These are phyloP conservation scores for Andrena fulva DNA, from an alignment of 2,888 invertebrate genomes.

Conservation along the genomic window DNA sequence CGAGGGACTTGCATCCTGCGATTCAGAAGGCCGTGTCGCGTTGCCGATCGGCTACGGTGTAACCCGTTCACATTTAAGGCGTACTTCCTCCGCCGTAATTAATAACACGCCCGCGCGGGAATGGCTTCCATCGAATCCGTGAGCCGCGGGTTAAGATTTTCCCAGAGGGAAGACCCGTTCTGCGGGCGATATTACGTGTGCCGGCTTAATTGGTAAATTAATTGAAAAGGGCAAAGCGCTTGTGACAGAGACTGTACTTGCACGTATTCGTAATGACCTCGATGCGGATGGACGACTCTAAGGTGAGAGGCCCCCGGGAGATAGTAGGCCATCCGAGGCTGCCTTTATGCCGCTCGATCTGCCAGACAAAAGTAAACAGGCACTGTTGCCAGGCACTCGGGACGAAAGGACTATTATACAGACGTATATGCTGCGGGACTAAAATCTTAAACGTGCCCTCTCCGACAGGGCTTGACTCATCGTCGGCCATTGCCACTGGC, in stretches of 20 bases:
- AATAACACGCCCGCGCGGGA: background rate
- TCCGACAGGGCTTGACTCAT: conserved; percentile 20
- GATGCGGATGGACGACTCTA: conserved; percentile 82
- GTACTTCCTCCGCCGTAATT: background rate
- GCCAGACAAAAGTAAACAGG: conserved; percentile 75
- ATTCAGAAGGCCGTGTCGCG: background rate
- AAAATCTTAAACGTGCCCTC: conserved; percentile 30
- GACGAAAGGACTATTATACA: conserved; percentile 53
- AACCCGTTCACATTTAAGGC: conserved; percentile 5
- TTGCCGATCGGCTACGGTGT: background rate
- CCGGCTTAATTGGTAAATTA: conserved; percentile 42
- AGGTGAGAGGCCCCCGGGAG: conserved; percentile 83
- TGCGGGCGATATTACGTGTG: conserved; percentile 2
- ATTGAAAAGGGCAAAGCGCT: conserved; percentile 50
- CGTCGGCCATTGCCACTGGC: background rate
- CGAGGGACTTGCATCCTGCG: background rate
- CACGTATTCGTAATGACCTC: conserved; percentile 81
- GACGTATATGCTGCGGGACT: conserved; percentile 9
- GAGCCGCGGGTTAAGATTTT: conserved; percentile 6
- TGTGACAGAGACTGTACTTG: conserved; percentile 66
- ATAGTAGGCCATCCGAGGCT: conserved; percentile 82
- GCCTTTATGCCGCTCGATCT: conserved; percentile 70
- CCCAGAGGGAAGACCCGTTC: background rate
- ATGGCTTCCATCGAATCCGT: background rate
- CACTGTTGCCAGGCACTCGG: conserved; percentile 65